Evolutionary conservation across 2,888 invertebrate genomes (phyloP), one percentile per base, ranked within the genome.

Genomic region (Drosophila kokeensis): DNA sequence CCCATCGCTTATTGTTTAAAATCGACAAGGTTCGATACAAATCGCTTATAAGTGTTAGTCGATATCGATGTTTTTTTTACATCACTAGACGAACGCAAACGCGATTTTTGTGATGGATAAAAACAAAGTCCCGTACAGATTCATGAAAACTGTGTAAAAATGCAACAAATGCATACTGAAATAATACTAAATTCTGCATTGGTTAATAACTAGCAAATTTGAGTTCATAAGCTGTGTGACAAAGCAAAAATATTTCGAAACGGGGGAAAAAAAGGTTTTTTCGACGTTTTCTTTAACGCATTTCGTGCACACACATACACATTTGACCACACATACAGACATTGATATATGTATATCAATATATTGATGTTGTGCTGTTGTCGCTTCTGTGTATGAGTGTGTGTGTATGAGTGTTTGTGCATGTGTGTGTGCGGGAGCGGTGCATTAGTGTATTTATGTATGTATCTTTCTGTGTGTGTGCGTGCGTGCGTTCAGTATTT

Each of bases 331-430:
- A 85, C 73, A 90, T 81, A 83, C 72, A 82, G 57, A 73, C 79
- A 89, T 87, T 81, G 87, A 87, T 79, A 79, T 79, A 79, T 79
- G 86, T 89, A 87, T 89, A 89, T 89, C 87, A 86, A 82, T 82
- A 82, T 88, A 82, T 83, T 83, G 89, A 83, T 89, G 87, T 83
- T 83, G 84, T 83, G 81, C 72, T 83, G 83, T 86, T 86, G 79
- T 48, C 81, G 82, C 77, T 74, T 85, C 59, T 52, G 72, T 40
- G 24, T 59, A 48, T 68, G 29, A 21, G 21, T 69, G 59, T 50
- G 34, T 53, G 53, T 38, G 63, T 61, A 54, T 68, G 29, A 21
- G 29, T 69, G 59, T 50, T 24, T 53, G 53, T 34, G 63, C 61
- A 58, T 49, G 48, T 69, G 54, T 60, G 69, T 79, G 79, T 79